These are phyloP conservation scores for Hirundo rustica DNA, from an alignment of 2,797 vertebrate genomes.

Conservation along the genomic window DNA sequence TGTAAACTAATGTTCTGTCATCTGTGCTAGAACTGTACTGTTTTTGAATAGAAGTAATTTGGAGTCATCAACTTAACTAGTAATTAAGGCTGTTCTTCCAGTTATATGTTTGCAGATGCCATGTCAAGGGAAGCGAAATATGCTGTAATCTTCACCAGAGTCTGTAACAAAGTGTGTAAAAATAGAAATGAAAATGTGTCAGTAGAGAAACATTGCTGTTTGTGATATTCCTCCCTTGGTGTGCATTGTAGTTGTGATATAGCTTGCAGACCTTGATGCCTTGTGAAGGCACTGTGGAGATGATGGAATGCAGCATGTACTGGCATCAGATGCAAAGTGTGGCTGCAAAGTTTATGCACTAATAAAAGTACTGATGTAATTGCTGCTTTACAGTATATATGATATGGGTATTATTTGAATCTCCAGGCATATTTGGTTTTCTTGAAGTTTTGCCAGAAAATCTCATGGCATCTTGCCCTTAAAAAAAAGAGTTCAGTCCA, in stretches of 20 bases:
- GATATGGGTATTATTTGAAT: not conserved
- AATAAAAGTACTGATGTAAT: not conserved
- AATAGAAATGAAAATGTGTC: not conserved
- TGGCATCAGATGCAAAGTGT: not conserved
- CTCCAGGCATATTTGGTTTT: not conserved
- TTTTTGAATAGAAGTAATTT: not conserved
- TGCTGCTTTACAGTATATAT: not conserved
- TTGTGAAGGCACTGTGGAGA: not conserved
- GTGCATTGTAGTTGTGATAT: not conserved
- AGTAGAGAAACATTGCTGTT: not conserved
- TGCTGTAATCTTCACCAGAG: not conserved
- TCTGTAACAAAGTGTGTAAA: not conserved
- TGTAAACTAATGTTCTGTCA: not conserved
- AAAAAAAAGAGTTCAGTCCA: not conserved
- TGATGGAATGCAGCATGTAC: not conserved
- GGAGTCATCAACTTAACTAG: not conserved
- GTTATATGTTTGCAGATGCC: not conserved
- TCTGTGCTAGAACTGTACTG: not conserved
- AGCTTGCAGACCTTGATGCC: not conserved
- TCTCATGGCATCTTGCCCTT: not conserved
- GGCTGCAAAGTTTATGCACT: not conserved
- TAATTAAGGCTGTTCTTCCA: conserved; percentile 28
- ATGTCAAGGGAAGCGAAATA: not conserved
- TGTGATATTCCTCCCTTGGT: not conserved
- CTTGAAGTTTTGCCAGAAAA: not conserved